Conservation (phyloP, 2,888 invertebrate genomes). For the Willowsia nigromaculata region DNA sequence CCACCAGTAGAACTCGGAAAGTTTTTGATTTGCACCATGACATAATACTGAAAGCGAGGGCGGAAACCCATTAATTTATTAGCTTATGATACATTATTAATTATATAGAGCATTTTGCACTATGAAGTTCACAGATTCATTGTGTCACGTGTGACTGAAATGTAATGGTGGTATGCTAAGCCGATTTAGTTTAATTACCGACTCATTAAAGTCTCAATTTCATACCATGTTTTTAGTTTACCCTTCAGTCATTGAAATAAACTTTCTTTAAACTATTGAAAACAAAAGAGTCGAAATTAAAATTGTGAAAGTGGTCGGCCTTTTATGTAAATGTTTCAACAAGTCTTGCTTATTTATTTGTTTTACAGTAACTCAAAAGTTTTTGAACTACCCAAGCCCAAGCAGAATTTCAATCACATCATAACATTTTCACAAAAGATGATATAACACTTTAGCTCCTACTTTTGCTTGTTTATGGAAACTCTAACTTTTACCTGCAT, state of each 20-base stretch:
- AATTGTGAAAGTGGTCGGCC: no score
- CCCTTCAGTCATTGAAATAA: not conserved
- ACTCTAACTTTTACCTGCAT: not conserved
- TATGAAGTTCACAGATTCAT: no score
- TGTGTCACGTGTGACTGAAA: no score
- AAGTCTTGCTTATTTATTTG: not conserved
- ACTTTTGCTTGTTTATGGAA: not conserved
- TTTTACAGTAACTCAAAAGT: not conserved
- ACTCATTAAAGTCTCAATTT: not conserved
- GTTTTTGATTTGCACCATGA: constrained; percentile 23
- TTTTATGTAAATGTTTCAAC: not conserved
- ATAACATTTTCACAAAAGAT: not conserved
- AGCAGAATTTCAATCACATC: not conserved
- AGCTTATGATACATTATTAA: no score
- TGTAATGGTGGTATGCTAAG: not conserved
- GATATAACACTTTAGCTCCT: no score
- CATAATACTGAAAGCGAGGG: not conserved
- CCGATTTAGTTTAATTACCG: not conserved
- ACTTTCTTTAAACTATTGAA: not conserved
- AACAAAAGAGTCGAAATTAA: not conserved
- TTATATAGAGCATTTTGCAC: no score
- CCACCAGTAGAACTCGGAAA: not conserved
- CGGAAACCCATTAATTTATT: constrained; percentile 10
- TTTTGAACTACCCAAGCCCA: not conserved
- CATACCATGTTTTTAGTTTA: not conserved